Conservation (phyloP, 2,113 vertebrate genomes). For the Engraulis encrasicolus region DNA sequence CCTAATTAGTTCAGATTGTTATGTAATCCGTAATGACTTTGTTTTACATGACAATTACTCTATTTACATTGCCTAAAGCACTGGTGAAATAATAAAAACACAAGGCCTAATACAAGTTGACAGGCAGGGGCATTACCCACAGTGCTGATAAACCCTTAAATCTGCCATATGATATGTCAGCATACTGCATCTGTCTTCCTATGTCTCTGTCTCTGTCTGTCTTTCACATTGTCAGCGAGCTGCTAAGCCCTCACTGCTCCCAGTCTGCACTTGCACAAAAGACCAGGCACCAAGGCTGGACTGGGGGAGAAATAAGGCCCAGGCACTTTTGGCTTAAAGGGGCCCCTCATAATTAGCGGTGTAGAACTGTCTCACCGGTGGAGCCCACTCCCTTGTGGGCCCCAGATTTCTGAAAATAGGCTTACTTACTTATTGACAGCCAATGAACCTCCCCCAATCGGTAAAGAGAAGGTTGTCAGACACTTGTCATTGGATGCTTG, state of each 20-base stretch:
- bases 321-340: no score
- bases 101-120: neutral
- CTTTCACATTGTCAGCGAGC: neutral
- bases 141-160: neutral
- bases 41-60: neutral
- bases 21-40: neutral
- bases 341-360: no score
- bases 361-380: no score
- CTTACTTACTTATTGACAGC: neutral
- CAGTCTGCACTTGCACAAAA: neutral
- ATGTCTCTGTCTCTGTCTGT: neutral
- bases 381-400: no score
- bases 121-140: neutral
- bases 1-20: neutral
- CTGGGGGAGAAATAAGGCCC: no score
- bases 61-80: neutral
- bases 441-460: neutral
- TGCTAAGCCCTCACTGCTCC: neutral
- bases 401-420: no score
- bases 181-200: neutral
- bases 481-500: constrained; percentile 24
- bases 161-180: neutral
- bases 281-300: neutral
- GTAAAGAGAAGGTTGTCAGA: neutral
- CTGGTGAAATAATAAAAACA: neutral